phyloP scores from a whole-genome alignment of 2,113 vertebrate species.

The Sardina pilchardus region DNA sequence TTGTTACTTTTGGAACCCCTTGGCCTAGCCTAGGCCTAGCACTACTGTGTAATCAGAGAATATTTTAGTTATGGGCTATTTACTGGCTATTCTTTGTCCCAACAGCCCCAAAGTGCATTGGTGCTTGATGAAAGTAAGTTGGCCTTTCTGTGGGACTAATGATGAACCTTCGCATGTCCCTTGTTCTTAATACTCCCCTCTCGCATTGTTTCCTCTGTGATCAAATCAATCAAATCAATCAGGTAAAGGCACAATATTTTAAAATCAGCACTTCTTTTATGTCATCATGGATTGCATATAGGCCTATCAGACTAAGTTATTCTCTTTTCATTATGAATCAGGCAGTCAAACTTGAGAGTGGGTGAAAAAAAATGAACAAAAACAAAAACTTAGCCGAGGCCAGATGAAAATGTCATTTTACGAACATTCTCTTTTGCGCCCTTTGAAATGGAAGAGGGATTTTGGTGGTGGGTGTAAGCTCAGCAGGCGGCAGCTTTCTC shows the following conservation, averaged over 20 bases:
- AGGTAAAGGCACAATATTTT: not conserved
- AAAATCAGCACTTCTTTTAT: not conserved
- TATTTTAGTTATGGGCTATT: too few relatives aligned
- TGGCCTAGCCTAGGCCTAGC: too few relatives aligned
- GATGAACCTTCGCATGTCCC: not conserved
- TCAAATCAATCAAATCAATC: not conserved
- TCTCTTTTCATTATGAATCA: not conserved
- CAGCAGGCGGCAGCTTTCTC: constrained; percentile 56
- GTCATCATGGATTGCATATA: not conserved
- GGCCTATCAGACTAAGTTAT: not conserved
- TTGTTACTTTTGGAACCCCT: too few relatives aligned
- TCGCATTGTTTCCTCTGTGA: not conserved
- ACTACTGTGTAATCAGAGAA: too few relatives aligned
- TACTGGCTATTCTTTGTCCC: not conserved
- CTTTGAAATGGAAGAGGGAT: constrained; percentile 60
- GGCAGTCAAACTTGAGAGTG: constrained; percentile 29
- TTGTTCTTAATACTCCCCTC: not conserved
- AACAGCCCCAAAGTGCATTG: not conserved
- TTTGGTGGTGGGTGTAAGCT: constrained; percentile 57
- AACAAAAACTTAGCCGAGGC: constrained; percentile 48
- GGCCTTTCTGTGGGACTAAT: not conserved
- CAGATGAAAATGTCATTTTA: constrained; percentile 58
- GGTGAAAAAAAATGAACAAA: constrained; percentile 37
- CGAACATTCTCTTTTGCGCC: constrained; percentile 38
- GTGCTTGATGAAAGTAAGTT: not conserved